Percentiles rank a stretch among this genome's conserved stretches.
These are phyloP conservation scores for Sporophila hypoxantha DNA, from an alignment of 2,113 vertebrate genomes.

Conservation along the genomic window DNA sequence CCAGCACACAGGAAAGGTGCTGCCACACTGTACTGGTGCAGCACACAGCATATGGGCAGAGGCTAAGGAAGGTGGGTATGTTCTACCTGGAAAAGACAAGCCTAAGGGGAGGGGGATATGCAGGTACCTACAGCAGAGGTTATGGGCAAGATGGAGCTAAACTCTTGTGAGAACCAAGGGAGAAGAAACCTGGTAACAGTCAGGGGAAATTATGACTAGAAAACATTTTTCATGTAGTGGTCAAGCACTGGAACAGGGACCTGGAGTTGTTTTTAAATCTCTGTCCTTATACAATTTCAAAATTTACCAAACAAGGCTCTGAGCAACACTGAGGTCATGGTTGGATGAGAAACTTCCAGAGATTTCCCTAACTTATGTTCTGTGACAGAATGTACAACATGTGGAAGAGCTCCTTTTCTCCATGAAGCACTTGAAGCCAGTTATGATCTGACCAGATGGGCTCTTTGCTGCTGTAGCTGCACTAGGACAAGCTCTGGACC, in stretches of 20 bases:
- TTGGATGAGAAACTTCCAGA: not conserved
- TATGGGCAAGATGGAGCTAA: not conserved
- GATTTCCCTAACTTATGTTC: not conserved
- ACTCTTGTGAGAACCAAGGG: not conserved
- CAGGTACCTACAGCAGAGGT: not conserved
- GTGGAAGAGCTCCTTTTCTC: not conserved
- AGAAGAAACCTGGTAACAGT: not conserved
- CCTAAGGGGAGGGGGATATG: not conserved
- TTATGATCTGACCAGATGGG: not conserved
- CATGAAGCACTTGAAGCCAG: not conserved
- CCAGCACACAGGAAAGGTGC: not conserved
- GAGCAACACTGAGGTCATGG: not conserved
- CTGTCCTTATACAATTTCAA: not conserved
- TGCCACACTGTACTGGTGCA: not conserved
- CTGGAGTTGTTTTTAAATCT: not conserved
- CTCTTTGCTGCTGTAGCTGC: not conserved
- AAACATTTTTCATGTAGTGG: not conserved
- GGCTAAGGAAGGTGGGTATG: not conserved
- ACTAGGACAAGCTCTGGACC: not conserved
- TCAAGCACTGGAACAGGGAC: not conserved
- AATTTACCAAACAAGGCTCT: not conserved
- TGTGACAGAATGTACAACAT: not conserved
- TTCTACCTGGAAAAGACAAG: not conserved
- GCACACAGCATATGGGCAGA: accelerated
- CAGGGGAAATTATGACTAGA: not conserved